phyloP scores from a whole-genome alignment of 1,140 invertebrate species.

The Diplogasteroides magnus region DNA sequence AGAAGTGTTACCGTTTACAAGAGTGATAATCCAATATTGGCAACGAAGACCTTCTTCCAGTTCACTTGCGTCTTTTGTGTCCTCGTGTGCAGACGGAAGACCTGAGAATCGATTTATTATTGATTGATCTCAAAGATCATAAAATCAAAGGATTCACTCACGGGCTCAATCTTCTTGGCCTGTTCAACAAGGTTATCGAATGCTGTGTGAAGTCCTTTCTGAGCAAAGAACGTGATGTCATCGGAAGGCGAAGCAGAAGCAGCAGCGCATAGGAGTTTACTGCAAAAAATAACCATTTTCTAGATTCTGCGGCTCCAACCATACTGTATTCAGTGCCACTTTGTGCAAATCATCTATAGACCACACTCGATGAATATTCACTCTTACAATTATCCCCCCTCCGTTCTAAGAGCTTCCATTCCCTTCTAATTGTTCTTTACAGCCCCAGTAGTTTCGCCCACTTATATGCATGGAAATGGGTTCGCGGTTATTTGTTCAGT shows the following conservation, averaged over 20 bases:
- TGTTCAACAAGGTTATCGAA: constrained; percentile 10
- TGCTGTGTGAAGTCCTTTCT: constrained; percentile 2
- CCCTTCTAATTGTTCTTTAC: no score
- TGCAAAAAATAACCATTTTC: no score
- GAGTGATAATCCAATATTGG: constrained; percentile 27
- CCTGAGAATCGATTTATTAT: constrained; percentile 14
- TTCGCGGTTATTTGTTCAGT: no score
- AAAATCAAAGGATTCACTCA: no score
- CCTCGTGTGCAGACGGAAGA: constrained; percentile 26
- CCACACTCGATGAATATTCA: no score
- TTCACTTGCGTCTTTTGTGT: constrained; percentile 16
- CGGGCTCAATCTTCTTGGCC: background rate
- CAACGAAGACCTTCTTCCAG: constrained; percentile 23
- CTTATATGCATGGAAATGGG: no score
- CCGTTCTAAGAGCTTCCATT: no score
- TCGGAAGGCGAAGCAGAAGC: constrained; percentile 13
- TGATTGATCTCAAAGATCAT: no score
- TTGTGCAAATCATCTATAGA: no score
- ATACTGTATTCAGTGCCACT: background rate
- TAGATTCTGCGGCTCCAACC: no score
- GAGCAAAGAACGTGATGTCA: constrained; percentile 19
- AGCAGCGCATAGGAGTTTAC: constrained; percentile 12
- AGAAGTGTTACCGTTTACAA: constrained; percentile 14
- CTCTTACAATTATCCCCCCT: no score
- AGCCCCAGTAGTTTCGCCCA: no score